These are phyloP conservation scores for Podarcis muralis DNA, from an alignment of 2,113 vertebrate species.

Conservation along the genomic window DNA sequence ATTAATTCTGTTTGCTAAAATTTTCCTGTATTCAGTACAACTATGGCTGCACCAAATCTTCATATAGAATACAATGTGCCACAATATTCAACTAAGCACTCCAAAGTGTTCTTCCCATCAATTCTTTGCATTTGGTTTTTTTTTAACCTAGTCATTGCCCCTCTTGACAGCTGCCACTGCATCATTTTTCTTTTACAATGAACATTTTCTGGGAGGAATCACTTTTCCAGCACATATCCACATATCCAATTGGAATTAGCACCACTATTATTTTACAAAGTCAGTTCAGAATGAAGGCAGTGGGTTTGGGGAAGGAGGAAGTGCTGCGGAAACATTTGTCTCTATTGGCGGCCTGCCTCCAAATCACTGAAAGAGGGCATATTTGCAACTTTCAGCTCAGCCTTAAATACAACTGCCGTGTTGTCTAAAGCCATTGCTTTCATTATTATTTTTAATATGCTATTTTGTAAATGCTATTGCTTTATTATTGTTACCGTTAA, in stretches of 20 bases:
- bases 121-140: too few species aligned
- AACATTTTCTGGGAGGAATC: neutral
- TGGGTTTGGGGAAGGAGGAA: neutral
- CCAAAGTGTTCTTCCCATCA: too few species aligned
- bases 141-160: too few species aligned
- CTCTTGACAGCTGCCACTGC: neutral
- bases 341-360: neutral
- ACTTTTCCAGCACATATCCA: neutral
- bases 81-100: too few species aligned
- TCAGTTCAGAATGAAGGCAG: neutral
- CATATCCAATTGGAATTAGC: neutral
- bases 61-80: neutral
- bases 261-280: neutral
- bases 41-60: neutral
- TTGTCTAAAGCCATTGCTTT: too few species aligned
- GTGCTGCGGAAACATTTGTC: neutral
- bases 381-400: neutral
- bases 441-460: neutral
- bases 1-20: slow-evolving; percentile 1
- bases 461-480: neutral
- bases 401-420: neutral
- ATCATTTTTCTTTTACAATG: neutral
- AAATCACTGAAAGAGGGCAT: neutral
- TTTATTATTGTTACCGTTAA: neutral
- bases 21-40: neutral